Conservation (phyloP, 2,888 invertebrate genomes). For the Ochropacha duplaris region DNA sequence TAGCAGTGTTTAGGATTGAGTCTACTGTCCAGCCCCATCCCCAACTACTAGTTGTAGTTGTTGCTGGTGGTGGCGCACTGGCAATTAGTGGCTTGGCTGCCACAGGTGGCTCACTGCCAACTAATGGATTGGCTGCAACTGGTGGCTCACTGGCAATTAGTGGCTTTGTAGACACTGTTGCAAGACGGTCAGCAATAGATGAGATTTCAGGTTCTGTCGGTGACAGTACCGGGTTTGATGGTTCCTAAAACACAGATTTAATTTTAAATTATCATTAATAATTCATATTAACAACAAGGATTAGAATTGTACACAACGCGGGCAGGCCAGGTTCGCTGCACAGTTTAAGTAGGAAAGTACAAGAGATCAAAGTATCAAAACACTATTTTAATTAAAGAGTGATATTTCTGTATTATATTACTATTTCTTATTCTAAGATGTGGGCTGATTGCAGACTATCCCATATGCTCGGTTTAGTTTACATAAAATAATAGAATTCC, state of each 20-base stretch:
- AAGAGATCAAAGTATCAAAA: no score
- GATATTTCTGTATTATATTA: no score
- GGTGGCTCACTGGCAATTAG: slow-evolving; percentile 18
- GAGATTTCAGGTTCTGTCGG: slow-evolving; percentile 44
- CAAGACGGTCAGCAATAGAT: slow-evolving; percentile 55
- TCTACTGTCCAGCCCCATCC: slow-evolving; percentile 88
- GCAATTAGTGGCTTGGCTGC: slow-evolving; percentile 3
- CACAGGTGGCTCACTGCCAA: slow-evolving; percentile 21
- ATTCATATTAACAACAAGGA: no score
- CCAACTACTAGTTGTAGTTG: slow-evolving; percentile 76
- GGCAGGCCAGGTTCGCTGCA: no score
- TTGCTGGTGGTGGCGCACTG: slow-evolving; percentile 26
- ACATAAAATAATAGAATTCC: no score
- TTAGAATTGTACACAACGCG: no score
- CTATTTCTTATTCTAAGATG: no score
- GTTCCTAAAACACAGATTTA: slow-evolving; percentile 22
- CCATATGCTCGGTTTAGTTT: no score
- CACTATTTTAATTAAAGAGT: no score
- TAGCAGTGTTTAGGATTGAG: slow-evolving; percentile 89
- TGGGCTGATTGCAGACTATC: no score
- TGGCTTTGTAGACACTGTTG: slow-evolving; percentile 37
- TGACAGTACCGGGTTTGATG: slow-evolving; percentile 15
- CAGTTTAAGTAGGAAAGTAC: no score
- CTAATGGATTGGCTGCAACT: neutral
- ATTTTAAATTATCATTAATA: no score